Base-by-base conservation (phyloP, 2,888 invertebrate species). In the Rugalucina vietnamica region DNA sequence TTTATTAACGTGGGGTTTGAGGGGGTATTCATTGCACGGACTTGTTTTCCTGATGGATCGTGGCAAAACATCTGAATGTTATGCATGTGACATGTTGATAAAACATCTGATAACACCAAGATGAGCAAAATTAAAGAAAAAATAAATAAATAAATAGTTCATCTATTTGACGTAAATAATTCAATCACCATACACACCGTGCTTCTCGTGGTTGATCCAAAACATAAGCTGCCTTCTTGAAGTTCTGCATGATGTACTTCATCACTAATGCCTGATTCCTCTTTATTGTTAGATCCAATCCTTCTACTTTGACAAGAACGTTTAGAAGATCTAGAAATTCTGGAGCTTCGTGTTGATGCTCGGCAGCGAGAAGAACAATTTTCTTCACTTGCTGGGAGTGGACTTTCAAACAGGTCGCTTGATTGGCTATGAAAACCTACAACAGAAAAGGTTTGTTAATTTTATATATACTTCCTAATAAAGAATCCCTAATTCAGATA, bases 221-320 rank as follows among this genome's bases (percentile, higher is more conserved):
- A 1, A 94, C 91, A 81, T 93, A 92, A 0, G 94, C 94, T 8
- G 93, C 92, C 87, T 93, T 93, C 77, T 92, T 93, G 90, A 93
- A 94, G 82, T 93, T 93, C 87, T 94, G 94, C 94, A 94, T 94
- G 74, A 95, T 92, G 84, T 93, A 94, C 87, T 94, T 94, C 93
- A 95, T 94, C 8, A 94, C 94, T 21, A 94, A 91, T 0, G 93
- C 93, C 82, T 95, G 95, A 87, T 95, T 95, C 18, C 94, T 83
- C 85, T 95, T 95, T 86, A 94, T 91, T 27, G 95, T 94, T 76
- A 94, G 83, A 70, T 93, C 93, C 4, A 94, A 91, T 10, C 93
- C 93, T 74, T 94, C 93, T 18, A 94, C 94, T 86, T 94, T 94
- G 36, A 94, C 93, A n/a, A 94, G 89, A 10, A 91, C 92, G 36